phyloP scores from a whole-genome alignment of 2,113 vertebrate species.

The Cebidichthys violaceus region DNA sequence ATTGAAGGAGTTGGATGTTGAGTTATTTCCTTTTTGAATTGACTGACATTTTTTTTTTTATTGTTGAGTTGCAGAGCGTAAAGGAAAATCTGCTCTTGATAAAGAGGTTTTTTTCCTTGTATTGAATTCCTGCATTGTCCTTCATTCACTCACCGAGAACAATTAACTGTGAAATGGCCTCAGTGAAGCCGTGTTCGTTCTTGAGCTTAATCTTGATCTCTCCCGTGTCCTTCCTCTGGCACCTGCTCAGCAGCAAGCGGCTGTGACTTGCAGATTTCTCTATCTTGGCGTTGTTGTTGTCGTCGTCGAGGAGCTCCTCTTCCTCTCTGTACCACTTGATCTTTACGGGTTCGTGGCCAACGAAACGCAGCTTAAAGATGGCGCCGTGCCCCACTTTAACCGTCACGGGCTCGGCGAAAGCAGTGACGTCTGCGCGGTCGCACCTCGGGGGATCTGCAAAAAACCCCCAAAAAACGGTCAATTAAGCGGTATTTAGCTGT shows the following conservation, averaged over 20 bases:
- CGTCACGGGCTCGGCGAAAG: slow-evolving; percentile 81
- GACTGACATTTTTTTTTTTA: neutral
- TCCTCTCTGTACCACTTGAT: slow-evolving; percentile 88
- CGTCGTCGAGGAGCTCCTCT: slow-evolving; percentile 80
- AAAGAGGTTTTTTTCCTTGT: neutral
- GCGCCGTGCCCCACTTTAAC: slow-evolving; percentile 86
- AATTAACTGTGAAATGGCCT: slow-evolving; percentile 83
- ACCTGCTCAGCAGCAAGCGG: slow-evolving; percentile 84
- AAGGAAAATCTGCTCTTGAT: neutral
- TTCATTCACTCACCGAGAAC: slow-evolving; percentile 86
- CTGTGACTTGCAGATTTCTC: slow-evolving; percentile 81
- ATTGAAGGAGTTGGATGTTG: neutral
- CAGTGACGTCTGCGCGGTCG: slow-evolving; percentile 77
- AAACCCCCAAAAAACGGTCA: no score
- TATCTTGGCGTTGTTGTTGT: slow-evolving; percentile 75
- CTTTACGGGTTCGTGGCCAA: slow-evolving; percentile 86
- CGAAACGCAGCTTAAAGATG: slow-evolving; percentile 86
- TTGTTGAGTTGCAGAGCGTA: neutral
- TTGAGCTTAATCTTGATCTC: slow-evolving; percentile 89
- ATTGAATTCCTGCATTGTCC: neutral
- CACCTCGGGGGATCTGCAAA: slow-evolving; percentile 88
- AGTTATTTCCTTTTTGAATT: slow-evolving; percentile 2
- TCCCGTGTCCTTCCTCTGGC: slow-evolving; percentile 86
- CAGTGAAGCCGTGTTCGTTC: slow-evolving; percentile 85
- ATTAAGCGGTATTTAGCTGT: neutral